These are phyloP conservation scores for Tachina fera DNA, from an alignment of 2,888 invertebrate genomes.

Conservation along the genomic window DNA sequence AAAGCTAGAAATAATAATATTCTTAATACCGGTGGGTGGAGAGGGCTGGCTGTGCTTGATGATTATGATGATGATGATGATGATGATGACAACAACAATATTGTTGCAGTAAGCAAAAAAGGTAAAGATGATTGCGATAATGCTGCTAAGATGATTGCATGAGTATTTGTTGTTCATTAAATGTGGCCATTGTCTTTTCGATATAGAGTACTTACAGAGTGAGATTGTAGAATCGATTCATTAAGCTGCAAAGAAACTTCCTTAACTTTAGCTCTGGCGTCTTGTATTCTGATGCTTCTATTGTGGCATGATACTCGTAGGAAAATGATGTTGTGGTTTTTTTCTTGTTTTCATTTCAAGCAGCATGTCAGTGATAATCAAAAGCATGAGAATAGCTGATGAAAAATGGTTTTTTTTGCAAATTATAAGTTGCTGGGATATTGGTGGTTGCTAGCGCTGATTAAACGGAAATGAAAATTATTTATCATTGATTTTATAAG, in stretches of 20 bases:
- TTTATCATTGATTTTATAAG: background rate
- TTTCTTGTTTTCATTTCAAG: background rate
- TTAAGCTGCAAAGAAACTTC: background rate
- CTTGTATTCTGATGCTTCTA: background rate
- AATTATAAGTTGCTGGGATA: background rate
- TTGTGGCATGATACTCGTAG: background rate
- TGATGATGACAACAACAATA: background rate
- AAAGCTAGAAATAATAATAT: slow-evolving; percentile 9
- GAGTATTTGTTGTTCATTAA: slow-evolving; percentile 32
- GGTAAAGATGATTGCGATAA: slow-evolving; percentile 13
- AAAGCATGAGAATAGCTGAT: background rate
- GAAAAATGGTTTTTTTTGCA: background rate
- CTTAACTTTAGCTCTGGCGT: background rate
- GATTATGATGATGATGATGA: no score
- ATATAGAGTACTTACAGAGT: background rate
- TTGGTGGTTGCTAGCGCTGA: background rate
- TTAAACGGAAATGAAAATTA: slow-evolving; percentile 15
- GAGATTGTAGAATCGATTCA: slow-evolving; percentile 20
- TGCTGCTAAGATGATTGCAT: background rate
- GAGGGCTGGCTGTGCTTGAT: background rate
- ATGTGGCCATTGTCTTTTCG: slow-evolving; percentile 23
- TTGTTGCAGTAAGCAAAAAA: slow-evolving; percentile 3
- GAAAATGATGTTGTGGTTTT: background rate
- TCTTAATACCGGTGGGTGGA: background rate
- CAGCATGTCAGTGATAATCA: slow-evolving; percentile 1